These are phyloP conservation scores for Drosophila kikkawai DNA, from an alignment of 1,140 invertebrate species.

Conservation along the genomic window DNA sequence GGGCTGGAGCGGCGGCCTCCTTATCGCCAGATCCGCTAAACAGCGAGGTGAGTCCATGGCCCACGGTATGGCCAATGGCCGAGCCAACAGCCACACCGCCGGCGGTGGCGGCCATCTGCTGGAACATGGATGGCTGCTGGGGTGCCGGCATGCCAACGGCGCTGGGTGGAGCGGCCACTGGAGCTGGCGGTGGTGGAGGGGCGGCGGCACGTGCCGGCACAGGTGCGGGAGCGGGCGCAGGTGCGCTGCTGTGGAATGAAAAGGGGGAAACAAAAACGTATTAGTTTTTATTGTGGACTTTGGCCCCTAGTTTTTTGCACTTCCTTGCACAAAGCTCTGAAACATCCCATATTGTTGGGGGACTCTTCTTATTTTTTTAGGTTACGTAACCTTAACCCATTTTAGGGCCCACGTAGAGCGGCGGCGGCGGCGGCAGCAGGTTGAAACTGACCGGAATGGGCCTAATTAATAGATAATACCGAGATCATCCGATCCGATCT, in stretches of 20 bases:
- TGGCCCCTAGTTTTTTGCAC: neutral
- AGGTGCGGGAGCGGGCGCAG: constrained; percentile 49
- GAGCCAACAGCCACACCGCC: constrained; percentile 95
- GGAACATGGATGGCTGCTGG: constrained; percentile 84
- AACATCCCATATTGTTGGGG: constrained; percentile 22
- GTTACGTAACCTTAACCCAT: constrained; percentile 65
- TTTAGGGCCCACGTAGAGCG: constrained; percentile 3
- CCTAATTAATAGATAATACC: constrained; percentile 11
- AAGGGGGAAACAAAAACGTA: constrained; percentile 19
- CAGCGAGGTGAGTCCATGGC: constrained; percentile 93
- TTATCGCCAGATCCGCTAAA: constrained; percentile 90
- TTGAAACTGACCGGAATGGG: constrained; percentile 25
- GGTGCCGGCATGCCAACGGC: constrained; percentile 79
- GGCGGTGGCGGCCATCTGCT: constrained; percentile 95
- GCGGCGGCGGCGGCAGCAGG: neutral
- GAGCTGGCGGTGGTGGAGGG: constrained; percentile 74
- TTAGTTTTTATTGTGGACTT: constrained; percentile 40
- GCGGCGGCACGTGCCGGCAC: constrained; percentile 80
- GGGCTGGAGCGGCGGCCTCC: constrained; percentile 85
- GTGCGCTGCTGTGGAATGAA: constrained; percentile 44
- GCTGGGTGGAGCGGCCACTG: constrained; percentile 70
- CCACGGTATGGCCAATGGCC: constrained; percentile 94
- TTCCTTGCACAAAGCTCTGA: neutral
- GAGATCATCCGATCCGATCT: constrained; percentile 29
- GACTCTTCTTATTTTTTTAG: constrained; percentile 36